A percentile compares a stretch with the other conserved stretches of the same genome.
phyloP scores from a whole-genome alignment of 2,888 invertebrate genomes.

The Rhaphigaster nebulosa region DNA sequence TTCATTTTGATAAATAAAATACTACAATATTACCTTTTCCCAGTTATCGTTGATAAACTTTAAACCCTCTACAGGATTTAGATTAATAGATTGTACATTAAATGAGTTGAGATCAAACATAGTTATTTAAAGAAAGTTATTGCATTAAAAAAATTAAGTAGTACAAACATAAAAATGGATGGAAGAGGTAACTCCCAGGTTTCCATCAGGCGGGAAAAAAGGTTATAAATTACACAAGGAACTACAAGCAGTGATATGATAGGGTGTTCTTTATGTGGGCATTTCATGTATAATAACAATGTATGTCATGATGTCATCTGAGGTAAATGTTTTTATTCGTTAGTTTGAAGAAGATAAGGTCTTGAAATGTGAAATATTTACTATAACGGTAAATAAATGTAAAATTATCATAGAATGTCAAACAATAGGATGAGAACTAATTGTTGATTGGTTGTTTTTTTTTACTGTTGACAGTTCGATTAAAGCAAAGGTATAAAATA shows the following conservation, averaged over 20 bases:
- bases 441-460: too few species aligned
- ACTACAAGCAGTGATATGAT: not conserved
- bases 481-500: too few species aligned
- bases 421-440: too few species aligned
- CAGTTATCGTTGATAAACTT: conserved; percentile 53
- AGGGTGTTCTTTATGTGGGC: not conserved
- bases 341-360: not conserved
- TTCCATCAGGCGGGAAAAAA: not conserved
- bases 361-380: too few species aligned
- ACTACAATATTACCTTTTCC: conserved; percentile 48
- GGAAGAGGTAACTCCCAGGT: not conserved
- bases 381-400: too few species aligned
- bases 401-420: too few species aligned
- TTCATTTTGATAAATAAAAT: not conserved
- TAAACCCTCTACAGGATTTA: conserved; percentile 16
- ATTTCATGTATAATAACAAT: not conserved
- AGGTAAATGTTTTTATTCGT: not conserved
- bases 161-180: not conserved
- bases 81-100: conserved; percentile 33
- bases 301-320: not conserved
- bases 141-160: not conserved
- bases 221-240: not conserved
- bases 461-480: too few species aligned
- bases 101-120: conserved; percentile 36
- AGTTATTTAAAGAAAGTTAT: not conserved